phyloP scores from a whole-genome alignment of 2,113 vertebrate species.

The Muscicapa adusta region DNA sequence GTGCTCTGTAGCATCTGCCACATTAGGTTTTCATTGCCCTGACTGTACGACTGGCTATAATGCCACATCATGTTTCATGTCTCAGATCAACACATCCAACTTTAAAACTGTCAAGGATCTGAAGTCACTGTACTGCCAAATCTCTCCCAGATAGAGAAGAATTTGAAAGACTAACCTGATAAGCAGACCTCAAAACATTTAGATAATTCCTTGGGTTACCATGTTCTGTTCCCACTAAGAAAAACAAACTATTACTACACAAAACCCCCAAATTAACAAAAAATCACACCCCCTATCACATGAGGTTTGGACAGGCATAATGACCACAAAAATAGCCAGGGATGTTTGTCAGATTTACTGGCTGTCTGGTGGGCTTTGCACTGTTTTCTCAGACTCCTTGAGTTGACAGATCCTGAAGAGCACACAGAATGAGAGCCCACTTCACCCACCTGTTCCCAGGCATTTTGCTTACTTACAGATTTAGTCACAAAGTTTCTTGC shows the following conservation, averaged over 20 bases:
- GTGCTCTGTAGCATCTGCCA: neutral
- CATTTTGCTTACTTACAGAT: neutral
- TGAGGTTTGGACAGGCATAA: neutral
- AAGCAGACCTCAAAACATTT: neutral
- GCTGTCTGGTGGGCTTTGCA: neutral
- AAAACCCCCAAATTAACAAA: neutral
- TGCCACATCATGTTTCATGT: neutral
- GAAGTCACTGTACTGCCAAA: neutral
- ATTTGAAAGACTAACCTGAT: neutral
- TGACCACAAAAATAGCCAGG: neutral
- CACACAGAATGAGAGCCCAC: neutral
- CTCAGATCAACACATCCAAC: neutral
- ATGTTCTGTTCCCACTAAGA: neutral
- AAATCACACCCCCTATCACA: rapidly evolving
- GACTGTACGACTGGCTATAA: neutral
- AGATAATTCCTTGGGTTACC: neutral
- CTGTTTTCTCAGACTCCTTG: neutral
- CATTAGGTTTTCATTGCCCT: neutral
- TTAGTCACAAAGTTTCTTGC: neutral
- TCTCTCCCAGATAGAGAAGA: neutral
- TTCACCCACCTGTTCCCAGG: neutral
- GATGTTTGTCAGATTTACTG: neutral
- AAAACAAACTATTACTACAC: neutral
- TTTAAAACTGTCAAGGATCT: neutral
- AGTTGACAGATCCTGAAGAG: neutral